A percentile compares a stretch with the other conserved stretches of the same genome.
phyloP scores from a whole-genome alignment of 2,888 invertebrate genomes.

The Metopia argyrocephala region DNA sequence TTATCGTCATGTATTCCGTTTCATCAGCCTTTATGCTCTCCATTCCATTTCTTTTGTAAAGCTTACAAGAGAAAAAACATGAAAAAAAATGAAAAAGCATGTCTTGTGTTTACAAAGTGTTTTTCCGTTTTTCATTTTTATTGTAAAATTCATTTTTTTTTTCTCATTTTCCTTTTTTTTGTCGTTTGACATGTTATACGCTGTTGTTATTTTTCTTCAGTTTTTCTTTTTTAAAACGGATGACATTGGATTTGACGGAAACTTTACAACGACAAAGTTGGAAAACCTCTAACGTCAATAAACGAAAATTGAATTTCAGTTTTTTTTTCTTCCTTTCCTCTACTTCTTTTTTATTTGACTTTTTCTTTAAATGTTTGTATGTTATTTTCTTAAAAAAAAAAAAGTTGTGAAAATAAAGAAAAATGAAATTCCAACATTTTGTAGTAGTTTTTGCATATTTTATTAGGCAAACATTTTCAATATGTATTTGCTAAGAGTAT shows the following conservation, averaged over 20 bases:
- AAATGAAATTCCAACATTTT: conserved; percentile 38
- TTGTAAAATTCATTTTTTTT: no score
- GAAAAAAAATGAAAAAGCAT: not conserved
- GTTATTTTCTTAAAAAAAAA: not conserved
- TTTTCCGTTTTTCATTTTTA: not conserved
- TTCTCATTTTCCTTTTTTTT: not conserved
- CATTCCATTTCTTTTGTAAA: conserved; percentile 38
- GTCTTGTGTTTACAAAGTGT: conserved; percentile 17
- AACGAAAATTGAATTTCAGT: conserved; percentile 63
- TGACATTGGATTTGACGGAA: conserved; percentile 34
- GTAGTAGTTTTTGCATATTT: conserved; percentile 58
- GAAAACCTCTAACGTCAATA: conserved; percentile 64
- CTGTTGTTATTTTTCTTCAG: conserved; percentile 1
- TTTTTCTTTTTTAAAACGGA: conserved; percentile 14
- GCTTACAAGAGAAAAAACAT: not conserved
- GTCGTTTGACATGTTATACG: conserved; percentile 40
- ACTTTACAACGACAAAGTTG: conserved; percentile 51
- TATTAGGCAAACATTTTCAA: conserved; percentile 47
- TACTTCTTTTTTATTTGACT: conserved; percentile 7
- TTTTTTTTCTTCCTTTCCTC: not conserved
- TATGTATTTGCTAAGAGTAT: conserved; percentile 38
- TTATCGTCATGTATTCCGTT: conserved; percentile 40
- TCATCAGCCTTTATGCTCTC: conserved; percentile 18
- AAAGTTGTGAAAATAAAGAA: not conserved
- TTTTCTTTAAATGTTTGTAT: conserved; percentile 28